Conservation (phyloP, 35 echinoderm and acorn worm genomes). For the Diadema setosum region DNA sequence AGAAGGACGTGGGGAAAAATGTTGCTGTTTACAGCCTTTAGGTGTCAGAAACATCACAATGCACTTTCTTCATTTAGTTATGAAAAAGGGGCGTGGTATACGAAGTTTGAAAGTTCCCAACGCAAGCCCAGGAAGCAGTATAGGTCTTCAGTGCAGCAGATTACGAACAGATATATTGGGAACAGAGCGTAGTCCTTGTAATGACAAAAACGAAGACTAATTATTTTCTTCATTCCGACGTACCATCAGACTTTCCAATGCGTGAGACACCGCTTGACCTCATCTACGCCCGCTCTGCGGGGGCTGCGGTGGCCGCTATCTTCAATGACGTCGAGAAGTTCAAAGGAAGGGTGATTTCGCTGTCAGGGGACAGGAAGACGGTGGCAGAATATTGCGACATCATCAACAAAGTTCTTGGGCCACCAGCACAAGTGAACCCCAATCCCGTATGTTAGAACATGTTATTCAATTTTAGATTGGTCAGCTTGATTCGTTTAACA, state of each 20-base stretch:
- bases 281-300: not conserved
- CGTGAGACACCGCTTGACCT: not conserved
- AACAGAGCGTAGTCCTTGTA: no score
- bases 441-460: not conserved
- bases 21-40: no score
- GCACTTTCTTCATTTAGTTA: no score
- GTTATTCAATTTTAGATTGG: not conserved
- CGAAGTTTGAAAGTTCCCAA: no score
- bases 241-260: not conserved
- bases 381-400: constrained; percentile 7
- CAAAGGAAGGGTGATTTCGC: constrained; percentile 7
- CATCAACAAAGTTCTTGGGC: not conserved
- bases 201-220: no score
- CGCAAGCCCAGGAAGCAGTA: no score
- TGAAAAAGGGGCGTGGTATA: no score
- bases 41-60: no score
- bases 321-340: not conserved
- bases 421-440: not conserved
- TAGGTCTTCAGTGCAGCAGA: no score
- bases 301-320: not conserved
- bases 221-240: no score
- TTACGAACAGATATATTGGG: no score
- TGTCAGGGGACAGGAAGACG: constrained; percentile 27
- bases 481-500: not conserved
- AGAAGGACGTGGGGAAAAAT: no score